These are phyloP conservation scores for Dasypolia templi DNA, from an alignment of 2,888 invertebrate species.

Conservation along the genomic window DNA sequence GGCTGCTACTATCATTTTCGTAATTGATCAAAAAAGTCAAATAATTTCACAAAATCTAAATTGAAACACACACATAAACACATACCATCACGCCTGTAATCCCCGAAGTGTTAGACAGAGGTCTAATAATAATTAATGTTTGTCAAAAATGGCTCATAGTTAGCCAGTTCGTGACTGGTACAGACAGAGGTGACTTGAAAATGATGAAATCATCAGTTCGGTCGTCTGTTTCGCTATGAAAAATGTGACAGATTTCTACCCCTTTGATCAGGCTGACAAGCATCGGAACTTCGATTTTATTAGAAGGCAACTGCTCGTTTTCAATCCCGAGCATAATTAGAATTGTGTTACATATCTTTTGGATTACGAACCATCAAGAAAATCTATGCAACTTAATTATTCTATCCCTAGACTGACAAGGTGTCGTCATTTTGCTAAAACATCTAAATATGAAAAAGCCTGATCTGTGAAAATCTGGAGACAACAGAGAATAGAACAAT, in stretches of 20 bases:
- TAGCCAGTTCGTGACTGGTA: not conserved
- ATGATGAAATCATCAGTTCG: not conserved
- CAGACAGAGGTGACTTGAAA: not conserved
- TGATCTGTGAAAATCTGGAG: not conserved
- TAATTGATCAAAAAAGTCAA: not conserved
- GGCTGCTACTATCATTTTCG: no score
- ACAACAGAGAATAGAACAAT: not conserved
- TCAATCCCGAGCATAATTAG: not conserved
- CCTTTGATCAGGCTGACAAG: not conserved
- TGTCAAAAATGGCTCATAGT: not conserved
- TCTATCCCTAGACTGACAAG: not conserved
- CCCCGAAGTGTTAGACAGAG: no score
- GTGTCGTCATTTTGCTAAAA: not conserved
- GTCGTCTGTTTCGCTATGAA: not conserved
- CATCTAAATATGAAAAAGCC: not conserved
- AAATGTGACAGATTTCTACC: not conserved
- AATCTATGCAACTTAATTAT: not conserved
- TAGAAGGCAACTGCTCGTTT: not conserved
- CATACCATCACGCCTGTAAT: no score
- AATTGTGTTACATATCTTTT: not conserved
- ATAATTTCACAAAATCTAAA: not conserved
- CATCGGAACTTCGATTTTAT: not conserved
- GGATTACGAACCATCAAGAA: not conserved
- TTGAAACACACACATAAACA: no score
- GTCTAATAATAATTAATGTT: not conserved